These are phyloP conservation scores for Mobula birostris DNA, from an alignment of 2,113 vertebrate genomes.

Conservation along the genomic window DNA sequence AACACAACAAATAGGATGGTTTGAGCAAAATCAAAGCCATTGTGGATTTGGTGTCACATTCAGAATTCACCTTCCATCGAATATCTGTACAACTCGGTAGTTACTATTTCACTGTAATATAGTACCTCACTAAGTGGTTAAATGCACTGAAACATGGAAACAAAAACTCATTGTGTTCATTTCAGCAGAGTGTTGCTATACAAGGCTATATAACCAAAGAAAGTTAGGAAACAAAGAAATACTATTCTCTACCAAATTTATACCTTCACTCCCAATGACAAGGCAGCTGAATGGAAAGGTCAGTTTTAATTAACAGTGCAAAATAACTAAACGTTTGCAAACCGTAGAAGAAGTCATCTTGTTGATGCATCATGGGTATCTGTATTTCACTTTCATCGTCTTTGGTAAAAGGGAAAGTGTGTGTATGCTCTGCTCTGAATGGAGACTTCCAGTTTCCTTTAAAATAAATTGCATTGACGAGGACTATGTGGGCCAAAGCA, in stretches of 20 bases:
- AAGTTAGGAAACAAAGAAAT: slow-evolving; percentile 2
- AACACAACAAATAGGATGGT: too few species aligned
- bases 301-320: slow-evolving; percentile 6
- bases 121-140: not conserved
- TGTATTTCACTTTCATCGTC: slow-evolving; percentile 95
- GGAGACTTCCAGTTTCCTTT: slow-evolving; percentile 96
- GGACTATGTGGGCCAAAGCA: slow-evolving; percentile 70
- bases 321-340: slow-evolving; percentile 41
- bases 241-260: not conserved
- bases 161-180: not conserved
- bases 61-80: not conserved
- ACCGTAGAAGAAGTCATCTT: slow-evolving; percentile 98
- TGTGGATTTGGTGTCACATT: not conserved
- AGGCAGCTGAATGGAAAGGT: not conserved
- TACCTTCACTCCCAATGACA: not conserved
- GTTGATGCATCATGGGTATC: slow-evolving; percentile 98
- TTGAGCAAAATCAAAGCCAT: not conserved
- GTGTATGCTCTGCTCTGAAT: slow-evolving; percentile 92
- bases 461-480: slow-evolving; percentile 91
- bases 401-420: slow-evolving; percentile 93
- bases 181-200: not conserved
- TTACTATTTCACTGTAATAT: not conserved
- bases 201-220: not conserved
- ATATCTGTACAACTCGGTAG: not conserved
- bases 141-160: not conserved